These are phyloP conservation scores for Gadus macrocephalus DNA, from an alignment of 2,113 vertebrate genomes.

Conservation along the genomic window DNA sequence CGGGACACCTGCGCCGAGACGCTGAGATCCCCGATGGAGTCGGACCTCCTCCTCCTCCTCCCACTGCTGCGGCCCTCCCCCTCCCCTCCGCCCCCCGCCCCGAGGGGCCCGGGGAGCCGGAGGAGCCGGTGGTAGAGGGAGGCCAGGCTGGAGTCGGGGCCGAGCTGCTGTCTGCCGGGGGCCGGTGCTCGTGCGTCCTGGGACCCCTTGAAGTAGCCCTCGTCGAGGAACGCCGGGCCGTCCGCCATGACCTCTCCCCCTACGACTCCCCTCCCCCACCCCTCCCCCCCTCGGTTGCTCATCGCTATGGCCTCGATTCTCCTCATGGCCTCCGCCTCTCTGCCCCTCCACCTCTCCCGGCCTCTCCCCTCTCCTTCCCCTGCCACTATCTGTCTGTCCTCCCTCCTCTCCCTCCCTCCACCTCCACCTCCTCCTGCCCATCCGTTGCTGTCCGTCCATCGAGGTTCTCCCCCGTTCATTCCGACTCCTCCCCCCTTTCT, in stretches of 20 bases:
- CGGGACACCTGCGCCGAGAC: slow-evolving; percentile 53
- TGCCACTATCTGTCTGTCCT: background rate
- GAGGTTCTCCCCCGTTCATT: slow-evolving; percentile 5
- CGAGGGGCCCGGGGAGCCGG: slow-evolving; percentile 59
- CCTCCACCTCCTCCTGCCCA: slow-evolving; percentile 14
- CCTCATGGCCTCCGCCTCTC: slow-evolving; percentile 26
- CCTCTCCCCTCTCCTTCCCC: background rate
- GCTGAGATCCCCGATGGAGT: slow-evolving; percentile 50
- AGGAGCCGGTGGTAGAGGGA: slow-evolving; percentile 51
- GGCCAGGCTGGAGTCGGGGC: slow-evolving; percentile 67
- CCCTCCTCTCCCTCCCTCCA: background rate
- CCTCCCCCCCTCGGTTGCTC: background rate
- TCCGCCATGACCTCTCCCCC: slow-evolving; percentile 32
- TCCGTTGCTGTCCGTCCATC: background rate
- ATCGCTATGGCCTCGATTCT: background rate
- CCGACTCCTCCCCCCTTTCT: slow-evolving; percentile 25
- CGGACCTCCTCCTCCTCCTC: slow-evolving; percentile 25
- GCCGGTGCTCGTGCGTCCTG: slow-evolving; percentile 56
- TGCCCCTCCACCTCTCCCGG: slow-evolving; percentile 24
- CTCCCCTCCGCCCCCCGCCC: slow-evolving; percentile 26
- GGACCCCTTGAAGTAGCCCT: slow-evolving; percentile 78
- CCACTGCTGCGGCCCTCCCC: slow-evolving; percentile 22
- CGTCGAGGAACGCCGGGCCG: slow-evolving; percentile 62
- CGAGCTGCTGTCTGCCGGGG: slow-evolving; percentile 66
- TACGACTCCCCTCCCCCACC: background rate